These are phyloP conservation scores for Aricia agestis DNA, from an alignment of 1,140 invertebrate species.

Conservation along the genomic window DNA sequence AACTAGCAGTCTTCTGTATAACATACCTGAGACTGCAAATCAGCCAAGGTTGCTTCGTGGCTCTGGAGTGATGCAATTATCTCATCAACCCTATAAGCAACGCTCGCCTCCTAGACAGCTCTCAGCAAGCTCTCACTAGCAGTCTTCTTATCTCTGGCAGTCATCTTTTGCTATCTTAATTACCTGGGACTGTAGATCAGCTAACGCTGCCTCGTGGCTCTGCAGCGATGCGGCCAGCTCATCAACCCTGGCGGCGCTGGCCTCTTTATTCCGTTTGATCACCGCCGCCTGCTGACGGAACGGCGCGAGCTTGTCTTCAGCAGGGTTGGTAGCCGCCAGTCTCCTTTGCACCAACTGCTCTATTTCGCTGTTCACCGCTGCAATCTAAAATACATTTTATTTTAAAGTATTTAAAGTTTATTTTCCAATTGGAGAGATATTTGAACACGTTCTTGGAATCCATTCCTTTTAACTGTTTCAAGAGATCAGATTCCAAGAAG, in stretches of 20 bases:
- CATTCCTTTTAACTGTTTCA: too few relatives aligned
- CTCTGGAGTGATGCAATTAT: slow-evolving; percentile 78
- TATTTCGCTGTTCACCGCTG: slow-evolving; percentile 79
- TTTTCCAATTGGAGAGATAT: too few relatives aligned
- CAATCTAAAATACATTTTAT: slow-evolving; percentile 67
- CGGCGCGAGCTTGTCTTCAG: slow-evolving; percentile 85
- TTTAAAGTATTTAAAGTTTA: too few relatives aligned
- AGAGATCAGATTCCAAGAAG: too few relatives aligned
- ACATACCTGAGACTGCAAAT: slow-evolving; percentile 70
- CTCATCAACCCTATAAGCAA: slow-evolving; percentile 66
- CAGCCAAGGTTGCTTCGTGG: slow-evolving; percentile 75
- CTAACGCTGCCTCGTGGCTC: slow-evolving; percentile 75
- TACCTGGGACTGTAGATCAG: slow-evolving; percentile 74
- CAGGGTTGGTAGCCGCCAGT: slow-evolving; percentile 67
- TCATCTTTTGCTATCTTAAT: too few relatives aligned
- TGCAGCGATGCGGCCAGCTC: slow-evolving; percentile 79
- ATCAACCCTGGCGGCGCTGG: slow-evolving; percentile 82
- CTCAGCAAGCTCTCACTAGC: too few relatives aligned
- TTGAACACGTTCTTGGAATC: too few relatives aligned
- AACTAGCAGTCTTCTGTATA: too few relatives aligned
- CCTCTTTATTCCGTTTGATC: slow-evolving; percentile 86
- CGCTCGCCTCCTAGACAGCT: too few relatives aligned
- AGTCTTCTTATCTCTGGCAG: too few relatives aligned
- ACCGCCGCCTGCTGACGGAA: slow-evolving; percentile 91
- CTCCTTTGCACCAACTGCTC: slow-evolving; percentile 77